These are phyloP conservation scores for Alaudala cheleensis DNA, from an alignment of 2,113 vertebrate species.

Conservation along the genomic window DNA sequence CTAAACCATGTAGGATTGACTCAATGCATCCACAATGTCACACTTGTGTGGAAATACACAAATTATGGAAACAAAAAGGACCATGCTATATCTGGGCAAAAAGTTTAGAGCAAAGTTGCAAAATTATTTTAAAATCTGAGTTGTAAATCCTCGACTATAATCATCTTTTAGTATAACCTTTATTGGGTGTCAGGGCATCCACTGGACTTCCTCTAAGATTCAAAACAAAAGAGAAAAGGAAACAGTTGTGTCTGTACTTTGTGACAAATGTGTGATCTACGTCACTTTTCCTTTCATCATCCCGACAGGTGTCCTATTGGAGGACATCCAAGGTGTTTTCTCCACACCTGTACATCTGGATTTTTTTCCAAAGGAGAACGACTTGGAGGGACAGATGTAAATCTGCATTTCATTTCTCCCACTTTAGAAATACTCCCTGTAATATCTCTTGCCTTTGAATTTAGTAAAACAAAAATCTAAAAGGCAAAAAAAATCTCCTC, in stretches of 20 bases:
- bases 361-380: not conserved
- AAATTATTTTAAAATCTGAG: not conserved
- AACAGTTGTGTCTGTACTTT: not conserved
- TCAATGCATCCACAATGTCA: not conserved
- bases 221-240: not conserved
- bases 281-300: not conserved
- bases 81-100: not conserved
- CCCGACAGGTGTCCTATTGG: not conserved
- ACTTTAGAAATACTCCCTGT: not conserved
- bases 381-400: not conserved
- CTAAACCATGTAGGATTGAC: not conserved
- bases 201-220: not conserved
- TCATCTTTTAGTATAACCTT: not conserved
- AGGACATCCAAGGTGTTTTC: not conserved
- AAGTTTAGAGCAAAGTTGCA: not conserved
- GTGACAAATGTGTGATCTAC: not conserved
- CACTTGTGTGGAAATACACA: not conserved
- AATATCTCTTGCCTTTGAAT: not conserved
- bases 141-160: not conserved
- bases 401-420: not conserved
- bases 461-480: not conserved
- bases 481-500: not conserved
- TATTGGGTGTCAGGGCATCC: not conserved
- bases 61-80: not conserved
- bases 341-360: not conserved